These are phyloP conservation scores for Amazonetta brasiliensis DNA, from an alignment of 2,797 vertebrate genomes.

Conservation along the genomic window DNA sequence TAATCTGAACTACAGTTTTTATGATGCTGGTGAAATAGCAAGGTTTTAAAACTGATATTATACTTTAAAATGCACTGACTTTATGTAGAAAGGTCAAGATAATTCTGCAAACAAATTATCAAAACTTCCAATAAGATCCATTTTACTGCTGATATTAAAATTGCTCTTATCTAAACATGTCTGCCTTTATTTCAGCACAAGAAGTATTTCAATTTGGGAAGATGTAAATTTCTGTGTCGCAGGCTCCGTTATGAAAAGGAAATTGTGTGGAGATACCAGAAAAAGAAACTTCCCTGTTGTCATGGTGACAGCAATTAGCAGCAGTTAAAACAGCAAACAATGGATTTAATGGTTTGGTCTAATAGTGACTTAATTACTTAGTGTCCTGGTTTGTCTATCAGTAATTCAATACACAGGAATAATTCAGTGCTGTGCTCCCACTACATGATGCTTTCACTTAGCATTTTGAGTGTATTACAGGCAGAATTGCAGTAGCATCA, in stretches of 20 bases:
- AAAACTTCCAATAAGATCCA: background rate
- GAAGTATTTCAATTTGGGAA: slow-evolving; percentile 10
- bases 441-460: background rate
- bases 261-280: slow-evolving; percentile 9
- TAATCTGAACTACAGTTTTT: background rate
- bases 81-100: background rate
- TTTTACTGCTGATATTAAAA: background rate
- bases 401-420: slow-evolving; percentile 51
- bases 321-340: slow-evolving; percentile 74
- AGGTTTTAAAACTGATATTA: background rate
- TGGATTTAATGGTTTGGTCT: slow-evolving; percentile 55
- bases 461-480: slow-evolving; percentile 24
- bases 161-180: background rate
- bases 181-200: background rate
- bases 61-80: background rate
- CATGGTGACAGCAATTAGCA: slow-evolving; percentile 74
- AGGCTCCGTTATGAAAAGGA: slow-evolving; percentile 36
- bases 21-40: background rate
- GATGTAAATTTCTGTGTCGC: background rate
- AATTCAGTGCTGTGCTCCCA: slow-evolving; percentile 3
- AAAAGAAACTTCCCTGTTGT: slow-evolving; percentile 63
- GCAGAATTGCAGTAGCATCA: background rate
- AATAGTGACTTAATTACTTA: slow-evolving; percentile 68
- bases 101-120: background rate
- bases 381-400: slow-evolving; percentile 55